Evolutionary conservation across 2,888 invertebrate genomes (phyloP).

Genomic region (Acleris holmiana): DNA sequence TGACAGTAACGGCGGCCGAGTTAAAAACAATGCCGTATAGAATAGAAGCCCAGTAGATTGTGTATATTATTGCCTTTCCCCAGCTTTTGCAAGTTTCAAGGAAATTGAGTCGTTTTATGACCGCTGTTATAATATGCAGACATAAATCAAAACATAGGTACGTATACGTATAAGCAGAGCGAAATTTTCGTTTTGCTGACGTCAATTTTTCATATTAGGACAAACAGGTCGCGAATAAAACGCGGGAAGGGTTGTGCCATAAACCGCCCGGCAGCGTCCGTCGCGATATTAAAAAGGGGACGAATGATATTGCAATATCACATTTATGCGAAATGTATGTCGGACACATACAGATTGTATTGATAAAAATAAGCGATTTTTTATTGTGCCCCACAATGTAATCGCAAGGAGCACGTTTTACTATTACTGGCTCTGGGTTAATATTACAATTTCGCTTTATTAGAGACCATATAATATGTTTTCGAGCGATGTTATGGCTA

Average conservation of each 20-base stretch:
- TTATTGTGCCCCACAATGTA: conserved; percentile 76
- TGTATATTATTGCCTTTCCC: not conserved
- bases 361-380: conserved; percentile 85
- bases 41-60: not conserved
- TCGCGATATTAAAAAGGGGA: conserved; percentile 84
- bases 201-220: conserved; percentile 83
- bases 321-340: conserved; percentile 84
- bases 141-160: conserved; percentile 31
- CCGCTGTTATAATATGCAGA: conserved; percentile 1
- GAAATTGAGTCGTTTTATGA: conserved; percentile 5
- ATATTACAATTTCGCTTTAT: conserved; percentile 35
- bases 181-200: conserved; percentile 76
- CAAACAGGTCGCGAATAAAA: conserved; percentile 84
- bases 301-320: conserved; percentile 84
- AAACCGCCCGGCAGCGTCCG: conserved; percentile 81
- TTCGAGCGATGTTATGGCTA: conserved; percentile 18
- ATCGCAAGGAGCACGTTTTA: conserved; percentile 53
- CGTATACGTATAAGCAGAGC: conserved; percentile 54
- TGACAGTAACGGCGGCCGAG: no score
- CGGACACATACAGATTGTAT: conserved; percentile 79
- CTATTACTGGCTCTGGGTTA: conserved; percentile 53
- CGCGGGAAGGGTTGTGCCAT: conserved; percentile 82
- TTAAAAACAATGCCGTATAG: no score
- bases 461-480: conserved; percentile 20
- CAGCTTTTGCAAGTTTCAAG: conserved; percentile 33